These are phyloP conservation scores for Pterostichus niger DNA, from an alignment of 2,888 invertebrate genomes.

Conservation along the genomic window DNA sequence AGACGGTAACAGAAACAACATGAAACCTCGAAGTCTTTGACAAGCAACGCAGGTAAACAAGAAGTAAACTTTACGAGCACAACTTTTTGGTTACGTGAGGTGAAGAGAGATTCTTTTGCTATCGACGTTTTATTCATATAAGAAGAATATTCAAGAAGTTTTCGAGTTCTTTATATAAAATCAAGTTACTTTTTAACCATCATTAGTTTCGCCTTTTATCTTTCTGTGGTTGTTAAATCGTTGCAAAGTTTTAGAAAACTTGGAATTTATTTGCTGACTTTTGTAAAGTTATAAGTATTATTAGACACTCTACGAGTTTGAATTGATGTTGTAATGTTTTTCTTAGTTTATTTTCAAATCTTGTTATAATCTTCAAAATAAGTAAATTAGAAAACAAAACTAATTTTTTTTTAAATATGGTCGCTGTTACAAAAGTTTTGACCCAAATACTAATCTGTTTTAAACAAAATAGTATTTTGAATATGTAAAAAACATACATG, in stretches of 20 bases:
- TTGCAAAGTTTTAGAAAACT: slow-evolving; percentile 7
- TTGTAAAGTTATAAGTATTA: slow-evolving; percentile 5
- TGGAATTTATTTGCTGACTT: slow-evolving; percentile 6
- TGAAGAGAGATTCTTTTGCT: neutral
- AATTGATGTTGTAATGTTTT: neutral
- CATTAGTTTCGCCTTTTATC: slow-evolving; percentile 2
- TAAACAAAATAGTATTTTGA: too few species aligned
- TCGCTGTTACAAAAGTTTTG: too few species aligned
- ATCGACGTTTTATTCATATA: slow-evolving; percentile 24
- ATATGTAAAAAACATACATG: too few species aligned
- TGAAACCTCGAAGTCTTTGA: neutral
- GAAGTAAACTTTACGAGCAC: neutral
- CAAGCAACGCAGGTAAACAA: slow-evolving; percentile 13
- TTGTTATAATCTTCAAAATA: neutral
- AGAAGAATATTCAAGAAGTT: neutral
- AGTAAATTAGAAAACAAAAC: too few species aligned
- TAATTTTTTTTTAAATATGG: too few species aligned
- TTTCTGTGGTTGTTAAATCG: slow-evolving; percentile 17
- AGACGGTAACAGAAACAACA: neutral
- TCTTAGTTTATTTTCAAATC: neutral
- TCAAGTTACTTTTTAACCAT: slow-evolving; percentile 36
- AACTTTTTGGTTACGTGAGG: slow-evolving; percentile 1
- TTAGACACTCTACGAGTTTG: neutral
- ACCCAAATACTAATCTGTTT: too few species aligned
- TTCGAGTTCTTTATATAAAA: neutral